A percentile compares a stretch with the other conserved stretches of the same genome.
These are phyloP conservation scores for Raphicerus campestris DNA, from an alignment of 2,113 vertebrate genomes.

Conservation along the genomic window DNA sequence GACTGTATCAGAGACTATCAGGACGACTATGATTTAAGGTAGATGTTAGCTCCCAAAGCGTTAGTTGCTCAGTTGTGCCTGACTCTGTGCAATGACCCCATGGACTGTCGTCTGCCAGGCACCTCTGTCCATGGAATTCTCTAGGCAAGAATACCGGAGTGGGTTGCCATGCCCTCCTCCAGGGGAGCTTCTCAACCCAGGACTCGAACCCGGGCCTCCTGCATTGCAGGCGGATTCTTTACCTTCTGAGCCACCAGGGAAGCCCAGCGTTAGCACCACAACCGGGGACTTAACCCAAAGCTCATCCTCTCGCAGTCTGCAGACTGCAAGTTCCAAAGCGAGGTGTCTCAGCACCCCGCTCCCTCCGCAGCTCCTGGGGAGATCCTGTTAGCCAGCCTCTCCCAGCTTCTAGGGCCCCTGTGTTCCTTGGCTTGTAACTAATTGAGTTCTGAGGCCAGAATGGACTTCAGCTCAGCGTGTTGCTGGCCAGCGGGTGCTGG, in stretches of 20 bases:
- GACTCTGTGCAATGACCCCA: not conserved
- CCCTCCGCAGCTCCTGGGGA: not conserved
- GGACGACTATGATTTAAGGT: accelerated
- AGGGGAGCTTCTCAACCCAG: not conserved
- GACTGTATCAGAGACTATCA: accelerated
- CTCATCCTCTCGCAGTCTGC: not conserved
- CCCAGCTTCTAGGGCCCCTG: not conserved
- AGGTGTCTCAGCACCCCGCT: not conserved
- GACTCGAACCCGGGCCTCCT: not conserved
- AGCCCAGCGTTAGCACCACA: not conserved
- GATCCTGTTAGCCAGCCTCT: not conserved
- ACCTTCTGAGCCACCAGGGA: not conserved
- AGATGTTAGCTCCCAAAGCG: not conserved
- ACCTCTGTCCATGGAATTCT: not conserved
- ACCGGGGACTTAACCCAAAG: not conserved
- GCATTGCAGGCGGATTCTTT: not conserved
- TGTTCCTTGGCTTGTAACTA: not conserved
- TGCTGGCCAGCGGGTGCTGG: not conserved
- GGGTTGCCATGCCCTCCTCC: not conserved
- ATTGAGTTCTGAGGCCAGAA: not conserved
- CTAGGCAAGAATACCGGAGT: not conserved
- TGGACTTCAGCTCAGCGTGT: not conserved
- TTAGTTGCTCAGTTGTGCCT: not conserved
- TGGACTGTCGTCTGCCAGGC: accelerated
- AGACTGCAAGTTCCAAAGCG: not conserved